These are phyloP conservation scores for Himalopsyche phryganea DNA, from an alignment of 1,140 invertebrate genomes.

Conservation along the genomic window DNA sequence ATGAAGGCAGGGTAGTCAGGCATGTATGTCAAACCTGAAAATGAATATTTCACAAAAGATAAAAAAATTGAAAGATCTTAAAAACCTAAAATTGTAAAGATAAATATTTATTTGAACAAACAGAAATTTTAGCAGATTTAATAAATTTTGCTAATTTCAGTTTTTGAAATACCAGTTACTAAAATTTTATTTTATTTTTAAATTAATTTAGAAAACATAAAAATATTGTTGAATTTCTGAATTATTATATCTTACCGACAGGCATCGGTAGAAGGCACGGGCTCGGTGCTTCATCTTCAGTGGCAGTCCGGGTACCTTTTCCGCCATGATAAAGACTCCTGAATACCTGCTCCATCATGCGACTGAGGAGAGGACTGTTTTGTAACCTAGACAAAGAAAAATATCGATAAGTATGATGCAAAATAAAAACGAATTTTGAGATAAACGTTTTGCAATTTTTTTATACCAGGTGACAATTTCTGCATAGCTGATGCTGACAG, in stretches of 20 bases:
- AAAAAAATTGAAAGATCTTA: no score
- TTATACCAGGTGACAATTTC: slow-evolving; percentile 14
- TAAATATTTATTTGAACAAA: no score
- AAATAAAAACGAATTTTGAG: no score
- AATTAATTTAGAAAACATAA: no score
- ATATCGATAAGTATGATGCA: neutral
- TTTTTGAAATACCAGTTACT: no score
- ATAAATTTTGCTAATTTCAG: no score
- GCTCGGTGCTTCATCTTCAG: slow-evolving; percentile 38
- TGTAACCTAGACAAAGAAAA: slow-evolving; percentile 39
- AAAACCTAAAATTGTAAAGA: no score
- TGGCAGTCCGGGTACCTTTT: slow-evolving; percentile 38
- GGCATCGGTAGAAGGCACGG: slow-evolving; percentile 40
- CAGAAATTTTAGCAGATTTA: no score
- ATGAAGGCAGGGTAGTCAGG: slow-evolving; percentile 74
- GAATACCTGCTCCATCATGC: slow-evolving; percentile 54
- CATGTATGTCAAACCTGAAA: slow-evolving; percentile 62
- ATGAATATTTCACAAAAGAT: no score
- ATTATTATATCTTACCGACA: slow-evolving; percentile 38
- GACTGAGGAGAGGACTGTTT: slow-evolving; percentile 41
- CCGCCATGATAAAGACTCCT: slow-evolving; percentile 51
- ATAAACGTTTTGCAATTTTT: neutral
- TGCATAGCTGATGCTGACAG: slow-evolving; percentile 15
- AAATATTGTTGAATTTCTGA: no score
- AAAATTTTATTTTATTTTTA: no score